A percentile compares a stretch with the other conserved stretches of the same genome.
These are phyloP conservation scores for Trachops cirrhosus DNA, from an alignment of 2,797 vertebrate genomes.

Conservation along the genomic window DNA sequence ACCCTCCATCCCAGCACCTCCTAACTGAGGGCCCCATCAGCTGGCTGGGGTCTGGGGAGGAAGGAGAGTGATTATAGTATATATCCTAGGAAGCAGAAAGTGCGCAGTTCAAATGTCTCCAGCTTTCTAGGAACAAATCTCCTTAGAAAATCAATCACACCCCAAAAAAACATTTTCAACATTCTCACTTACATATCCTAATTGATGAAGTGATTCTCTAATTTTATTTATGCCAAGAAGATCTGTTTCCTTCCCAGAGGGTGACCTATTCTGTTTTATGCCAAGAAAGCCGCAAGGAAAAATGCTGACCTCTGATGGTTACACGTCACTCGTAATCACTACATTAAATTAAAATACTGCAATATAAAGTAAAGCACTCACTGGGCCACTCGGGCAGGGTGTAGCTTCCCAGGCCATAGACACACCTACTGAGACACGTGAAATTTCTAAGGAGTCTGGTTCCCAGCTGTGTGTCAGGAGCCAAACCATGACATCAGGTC, in stretches of 20 bases:
- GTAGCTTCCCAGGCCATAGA: constrained; percentile 54
- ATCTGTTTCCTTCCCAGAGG: constrained; percentile 24
- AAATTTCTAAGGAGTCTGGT: constrained; percentile 53
- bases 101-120: background rate
- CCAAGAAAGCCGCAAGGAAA: constrained; percentile 59
- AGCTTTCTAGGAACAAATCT: constrained; percentile 63
- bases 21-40: background rate
- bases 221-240: constrained; percentile 31
- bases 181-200: constrained; percentile 23
- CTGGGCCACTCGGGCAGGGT: constrained; percentile 2
- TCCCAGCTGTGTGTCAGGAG: constrained; percentile 54
- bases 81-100: background rate
- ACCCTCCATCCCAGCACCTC: background rate
- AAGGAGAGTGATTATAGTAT: background rate
- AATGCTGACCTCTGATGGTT: constrained; percentile 45
- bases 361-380: constrained; percentile 55
- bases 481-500: constrained; percentile 51
- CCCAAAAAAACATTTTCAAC: constrained; percentile 14
- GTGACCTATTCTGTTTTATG: constrained; percentile 43
- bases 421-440: constrained; percentile 59
- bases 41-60: background rate
- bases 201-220: constrained; percentile 13
- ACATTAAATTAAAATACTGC: constrained; percentile 42
- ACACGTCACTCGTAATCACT: constrained; percentile 51
- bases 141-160: constrained; percentile 47